phyloP scores from a whole-genome alignment of 2,113 vertebrate genomes.

The Cynopterus brachyotis region DNA sequence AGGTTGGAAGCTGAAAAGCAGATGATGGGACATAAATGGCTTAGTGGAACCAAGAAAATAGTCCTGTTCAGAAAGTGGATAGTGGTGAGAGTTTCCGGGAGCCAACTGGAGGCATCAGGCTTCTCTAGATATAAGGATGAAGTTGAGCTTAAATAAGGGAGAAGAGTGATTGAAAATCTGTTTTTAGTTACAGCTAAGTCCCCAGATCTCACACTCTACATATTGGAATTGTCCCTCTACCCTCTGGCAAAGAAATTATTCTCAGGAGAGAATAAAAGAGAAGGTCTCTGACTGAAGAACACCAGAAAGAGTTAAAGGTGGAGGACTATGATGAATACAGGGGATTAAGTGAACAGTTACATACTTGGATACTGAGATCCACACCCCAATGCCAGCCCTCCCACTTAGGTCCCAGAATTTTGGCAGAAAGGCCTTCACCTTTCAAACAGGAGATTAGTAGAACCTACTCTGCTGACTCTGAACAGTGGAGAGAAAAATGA shows the following conservation, averaged over 20 bases:
- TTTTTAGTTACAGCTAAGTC: neutral
- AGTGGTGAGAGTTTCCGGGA: neutral
- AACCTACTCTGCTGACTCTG: neutral
- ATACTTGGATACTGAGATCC: neutral
- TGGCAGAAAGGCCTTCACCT: neutral
- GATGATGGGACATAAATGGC: neutral
- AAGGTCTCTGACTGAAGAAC: neutral
- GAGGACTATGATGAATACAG: neutral
- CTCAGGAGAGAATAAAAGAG: constrained; percentile 2
- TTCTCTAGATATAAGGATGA: neutral
- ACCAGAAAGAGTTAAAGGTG: neutral
- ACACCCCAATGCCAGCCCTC: neutral
- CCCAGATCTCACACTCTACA: neutral
- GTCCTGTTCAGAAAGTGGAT: neutral
- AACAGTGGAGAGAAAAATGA: neutral
- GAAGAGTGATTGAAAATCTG: neutral
- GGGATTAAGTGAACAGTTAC: neutral
- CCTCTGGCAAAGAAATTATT: neutral
- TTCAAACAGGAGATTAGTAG: neutral
- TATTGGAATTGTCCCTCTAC: neutral
- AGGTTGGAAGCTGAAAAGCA: neutral
- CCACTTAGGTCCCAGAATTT: neutral
- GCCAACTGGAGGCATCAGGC: neutral
- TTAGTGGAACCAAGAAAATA: neutral
- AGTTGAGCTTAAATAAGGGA: neutral